Evolutionary conservation across 2,797 vertebrate species (phyloP), one percentile per base, ranked within the genome.

Genomic region (Sciaenops ocellatus): DNA sequence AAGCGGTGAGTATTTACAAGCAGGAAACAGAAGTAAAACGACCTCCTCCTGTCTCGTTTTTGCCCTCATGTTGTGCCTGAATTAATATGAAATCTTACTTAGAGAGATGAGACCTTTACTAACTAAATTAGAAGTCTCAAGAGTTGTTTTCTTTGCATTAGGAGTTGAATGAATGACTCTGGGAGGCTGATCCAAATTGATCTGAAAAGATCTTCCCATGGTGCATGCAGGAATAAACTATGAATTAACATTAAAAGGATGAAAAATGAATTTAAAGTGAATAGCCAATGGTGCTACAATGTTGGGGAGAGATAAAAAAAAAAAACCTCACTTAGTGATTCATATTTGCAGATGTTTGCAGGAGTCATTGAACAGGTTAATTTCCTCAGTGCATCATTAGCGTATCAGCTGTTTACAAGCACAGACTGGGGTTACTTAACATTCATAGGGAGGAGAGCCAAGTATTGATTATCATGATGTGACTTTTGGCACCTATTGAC

Each of bases 381-480:
- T 79, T 78, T 80, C 41, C 63, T 79, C 55, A 54, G 59, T 65
- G 79, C 46, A 54, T 65, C 65, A 75, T 88, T 83, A 74, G 66
- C 48, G 60, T 59, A 60, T 56, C 51, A 26, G 47, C 68, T 76
- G 77, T 68, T 70, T 50, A 66, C 51, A 47, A 76, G 80, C 61
- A 67, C 73, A 41, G 20, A 73, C 63, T 52, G 50, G 61, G 70
- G 62, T 89, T 59, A 73, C 62, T 89, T 73, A 85, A 71, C 83
- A 89, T 90, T 91, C 84, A 83, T 7, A 24, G 28, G 38, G 61
- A 81, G 42, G 54, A 47, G 62, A 42, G 80, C 69, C 69, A 28
- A 26, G 46, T 82, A 91, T 90, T 87, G 88, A 94, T 92, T 80
- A 79, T 61, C 57, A 52, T 30, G 56, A 78, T 74, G 59, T 5